Percentiles rank a stretch among this genome's conserved stretches.
Conservation (phyloP, 2,888 invertebrate species). For the Hofmannophila pseudospretella region DNA sequence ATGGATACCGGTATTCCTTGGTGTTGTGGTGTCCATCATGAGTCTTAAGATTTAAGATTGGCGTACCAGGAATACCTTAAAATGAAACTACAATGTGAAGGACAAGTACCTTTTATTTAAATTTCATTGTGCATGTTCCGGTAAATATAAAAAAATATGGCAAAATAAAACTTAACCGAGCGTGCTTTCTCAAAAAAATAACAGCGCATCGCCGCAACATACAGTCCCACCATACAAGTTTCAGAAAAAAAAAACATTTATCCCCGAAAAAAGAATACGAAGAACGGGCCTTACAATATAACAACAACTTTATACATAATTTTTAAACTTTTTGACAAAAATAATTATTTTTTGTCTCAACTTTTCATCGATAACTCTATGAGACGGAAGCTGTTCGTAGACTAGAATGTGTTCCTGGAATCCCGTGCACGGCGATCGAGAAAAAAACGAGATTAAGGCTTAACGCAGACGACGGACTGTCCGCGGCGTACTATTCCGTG, state of each 20-base stretch:
- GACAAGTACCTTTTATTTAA: conserved; percentile 72
- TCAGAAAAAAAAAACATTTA: conserved; percentile 4
- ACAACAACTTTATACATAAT: conserved; percentile 48
- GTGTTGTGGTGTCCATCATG: no score
- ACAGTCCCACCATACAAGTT: conserved; percentile 14
- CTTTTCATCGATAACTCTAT: conserved; percentile 23
- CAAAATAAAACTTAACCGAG: conserved; percentile 56
- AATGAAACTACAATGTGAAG: conserved; percentile 57
- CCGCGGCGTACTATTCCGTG: no score
- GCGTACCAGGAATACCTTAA: no score
- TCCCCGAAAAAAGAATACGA: conserved; percentile 16
- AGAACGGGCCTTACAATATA: conserved; percentile 30
- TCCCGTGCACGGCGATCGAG: conserved; percentile 26
- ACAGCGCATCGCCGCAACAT: conserved; percentile 27
- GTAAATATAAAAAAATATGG: conserved; percentile 69
- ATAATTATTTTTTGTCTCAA: conserved; percentile 39
- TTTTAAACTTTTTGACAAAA: conserved; percentile 41
- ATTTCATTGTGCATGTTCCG: conserved; percentile 72
- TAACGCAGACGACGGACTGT: no score
- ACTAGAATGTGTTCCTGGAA: conserved; percentile 42
- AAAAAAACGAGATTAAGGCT: no score
- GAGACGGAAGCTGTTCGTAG: conserved; percentile 61
- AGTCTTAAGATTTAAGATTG: no score
- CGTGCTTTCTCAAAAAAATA: conserved; percentile 41
- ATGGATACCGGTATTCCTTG: no score